These are phyloP conservation scores for Sebastes fasciatus DNA, from an alignment of 2,113 vertebrate genomes.

Conservation along the genomic window DNA sequence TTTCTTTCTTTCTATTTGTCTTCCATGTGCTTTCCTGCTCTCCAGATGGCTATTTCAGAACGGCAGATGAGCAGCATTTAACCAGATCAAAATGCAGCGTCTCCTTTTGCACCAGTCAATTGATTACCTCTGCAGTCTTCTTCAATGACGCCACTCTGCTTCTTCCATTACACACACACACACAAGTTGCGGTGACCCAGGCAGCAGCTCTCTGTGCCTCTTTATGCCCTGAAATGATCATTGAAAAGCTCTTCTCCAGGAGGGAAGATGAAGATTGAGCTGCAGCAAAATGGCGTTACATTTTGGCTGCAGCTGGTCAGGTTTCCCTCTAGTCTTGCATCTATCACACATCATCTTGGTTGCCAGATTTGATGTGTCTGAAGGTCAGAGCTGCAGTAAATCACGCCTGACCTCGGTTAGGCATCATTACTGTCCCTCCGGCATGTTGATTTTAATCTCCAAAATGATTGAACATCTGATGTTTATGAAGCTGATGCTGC, in stretches of 20 bases:
- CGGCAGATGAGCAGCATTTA: background rate
- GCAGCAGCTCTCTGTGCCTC: background rate
- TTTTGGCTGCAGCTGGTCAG: background rate
- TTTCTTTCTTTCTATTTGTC: background rate
- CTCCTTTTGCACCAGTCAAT: constrained; percentile 35
- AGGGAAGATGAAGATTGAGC: background rate
- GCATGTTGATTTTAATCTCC: background rate
- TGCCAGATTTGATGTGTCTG: constrained; percentile 1
- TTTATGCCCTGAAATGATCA: background rate
- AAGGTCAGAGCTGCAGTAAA: background rate
- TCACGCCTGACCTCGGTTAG: background rate
- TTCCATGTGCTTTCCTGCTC: background rate
- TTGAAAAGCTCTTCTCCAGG: background rate
- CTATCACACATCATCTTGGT: background rate
- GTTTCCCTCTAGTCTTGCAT: background rate
- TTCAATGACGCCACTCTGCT: background rate
- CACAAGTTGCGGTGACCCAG: background rate
- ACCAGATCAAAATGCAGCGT: constrained; percentile 7
- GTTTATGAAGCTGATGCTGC: constrained; percentile 7
- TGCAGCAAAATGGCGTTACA: background rate
- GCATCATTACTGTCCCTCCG: background rate
- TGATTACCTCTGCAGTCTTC: constrained; percentile 45
- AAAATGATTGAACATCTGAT: background rate
- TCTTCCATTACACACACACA: background rate
- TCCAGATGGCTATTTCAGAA: background rate